phyloP scores from a whole-genome alignment of 2,113 vertebrate genomes.

The Procavia capensis region DNA sequence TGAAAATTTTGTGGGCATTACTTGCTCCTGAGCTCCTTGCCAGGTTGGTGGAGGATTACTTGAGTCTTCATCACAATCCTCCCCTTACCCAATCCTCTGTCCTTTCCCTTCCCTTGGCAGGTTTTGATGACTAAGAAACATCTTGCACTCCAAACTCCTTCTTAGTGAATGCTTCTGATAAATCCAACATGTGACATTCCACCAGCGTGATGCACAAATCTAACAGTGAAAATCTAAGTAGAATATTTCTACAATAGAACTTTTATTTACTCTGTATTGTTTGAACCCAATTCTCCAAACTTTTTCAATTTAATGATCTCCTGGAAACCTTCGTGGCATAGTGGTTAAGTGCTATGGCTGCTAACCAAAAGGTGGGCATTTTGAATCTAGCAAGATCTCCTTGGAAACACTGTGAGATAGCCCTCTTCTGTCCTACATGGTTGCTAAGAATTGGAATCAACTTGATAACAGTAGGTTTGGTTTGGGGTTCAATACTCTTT shows the following conservation, averaged over 20 bases:
- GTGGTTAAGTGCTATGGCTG: no score
- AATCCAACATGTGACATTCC: background rate
- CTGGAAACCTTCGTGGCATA: no score
- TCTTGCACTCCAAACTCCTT: background rate
- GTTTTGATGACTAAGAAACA: background rate
- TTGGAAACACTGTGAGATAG: no score
- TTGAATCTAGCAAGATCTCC: no score
- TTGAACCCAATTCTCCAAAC: background rate
- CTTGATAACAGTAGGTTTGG: no score
- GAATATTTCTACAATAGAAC: background rate
- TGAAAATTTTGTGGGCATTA: background rate
- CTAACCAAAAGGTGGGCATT: no score
- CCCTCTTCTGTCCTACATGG: no score
- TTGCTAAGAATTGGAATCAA: no score
- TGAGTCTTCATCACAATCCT: background rate
- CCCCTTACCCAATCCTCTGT: background rate
- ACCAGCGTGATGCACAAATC: background rate
- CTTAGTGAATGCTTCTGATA: background rate
- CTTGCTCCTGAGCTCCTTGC: background rate
- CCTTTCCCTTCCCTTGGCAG: background rate
- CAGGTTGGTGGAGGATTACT: background rate
- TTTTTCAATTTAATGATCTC: background rate
- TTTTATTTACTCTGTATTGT: background rate
- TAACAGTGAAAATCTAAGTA: background rate
- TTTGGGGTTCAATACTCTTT: no score